These are phyloP conservation scores for Aricia agestis DNA, from an alignment of 1,140 invertebrate genomes.

Conservation along the genomic window DNA sequence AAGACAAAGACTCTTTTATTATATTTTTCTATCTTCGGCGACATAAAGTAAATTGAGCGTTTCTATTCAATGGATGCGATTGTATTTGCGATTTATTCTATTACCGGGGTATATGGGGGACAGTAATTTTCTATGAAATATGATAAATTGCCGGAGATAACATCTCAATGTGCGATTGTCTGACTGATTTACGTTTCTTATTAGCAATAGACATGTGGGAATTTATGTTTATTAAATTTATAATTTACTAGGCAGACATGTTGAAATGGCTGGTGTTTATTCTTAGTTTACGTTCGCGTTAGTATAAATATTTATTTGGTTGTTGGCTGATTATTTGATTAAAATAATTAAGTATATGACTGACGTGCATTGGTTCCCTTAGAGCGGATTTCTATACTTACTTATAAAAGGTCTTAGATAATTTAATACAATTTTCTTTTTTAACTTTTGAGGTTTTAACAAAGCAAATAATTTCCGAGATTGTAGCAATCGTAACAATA, in stretches of 20 bases:
- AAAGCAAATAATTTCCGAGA: background rate
- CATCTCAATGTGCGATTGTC: conserved; percentile 6
- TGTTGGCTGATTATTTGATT: too few species aligned
- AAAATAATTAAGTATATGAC: too few species aligned
- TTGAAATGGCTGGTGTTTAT: too few species aligned
- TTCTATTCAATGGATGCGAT: conserved; percentile 12
- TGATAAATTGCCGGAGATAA: background rate
- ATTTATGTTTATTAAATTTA: background rate
- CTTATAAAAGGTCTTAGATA: too few species aligned
- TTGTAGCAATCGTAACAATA: background rate
- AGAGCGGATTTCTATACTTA: too few species aligned
- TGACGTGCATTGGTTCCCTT: too few species aligned
- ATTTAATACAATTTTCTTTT: too few species aligned
- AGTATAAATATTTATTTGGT: too few species aligned
- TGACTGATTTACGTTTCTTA: conserved; percentile 1
- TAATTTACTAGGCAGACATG: too few species aligned
- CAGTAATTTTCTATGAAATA: background rate
- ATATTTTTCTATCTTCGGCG: background rate
- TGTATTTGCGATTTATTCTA: background rate
- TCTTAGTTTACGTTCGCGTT: too few species aligned
- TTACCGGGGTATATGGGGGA: background rate
- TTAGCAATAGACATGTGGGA: background rate
- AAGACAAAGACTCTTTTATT: background rate
- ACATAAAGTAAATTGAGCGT: background rate
- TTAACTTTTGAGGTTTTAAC: too few species aligned